A percentile compares a stretch with the other conserved stretches of the same genome.
Conservation (phyloP, 1,140 invertebrate genomes). For the Nomia melanderi region DNA sequence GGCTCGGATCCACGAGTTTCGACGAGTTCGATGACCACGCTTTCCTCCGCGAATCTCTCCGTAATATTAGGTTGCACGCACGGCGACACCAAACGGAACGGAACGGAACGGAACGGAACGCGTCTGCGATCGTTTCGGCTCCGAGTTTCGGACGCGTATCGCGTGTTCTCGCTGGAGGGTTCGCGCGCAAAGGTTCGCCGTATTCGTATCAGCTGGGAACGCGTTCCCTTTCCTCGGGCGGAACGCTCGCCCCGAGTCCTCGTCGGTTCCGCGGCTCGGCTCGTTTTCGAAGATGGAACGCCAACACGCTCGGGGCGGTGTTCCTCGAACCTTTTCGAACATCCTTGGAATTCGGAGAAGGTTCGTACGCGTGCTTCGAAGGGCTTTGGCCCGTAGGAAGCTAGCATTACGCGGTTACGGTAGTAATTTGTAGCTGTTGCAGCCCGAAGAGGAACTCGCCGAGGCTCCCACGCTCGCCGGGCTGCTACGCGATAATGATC, state of each 20-base stretch:
- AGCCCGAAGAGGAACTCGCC: constrained; percentile 37
- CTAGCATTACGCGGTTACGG: constrained; percentile 68
- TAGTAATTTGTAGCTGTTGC: constrained; percentile 65
- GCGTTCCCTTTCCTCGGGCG: too few relatives aligned
- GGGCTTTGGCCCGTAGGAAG: constrained; percentile 44
- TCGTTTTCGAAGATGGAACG: too few relatives aligned
- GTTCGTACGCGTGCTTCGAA: constrained; percentile 45
- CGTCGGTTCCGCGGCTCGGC: too few relatives aligned
- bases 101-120: neutral
- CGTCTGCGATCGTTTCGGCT: too few relatives aligned
- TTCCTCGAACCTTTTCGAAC: constrained; percentile 15
- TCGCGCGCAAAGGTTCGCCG: too few relatives aligned
- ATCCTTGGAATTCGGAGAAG: constrained; percentile 55
- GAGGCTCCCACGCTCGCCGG: constrained; percentile 65
- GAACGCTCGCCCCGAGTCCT: too few relatives aligned
- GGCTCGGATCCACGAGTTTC: constrained; percentile 15
- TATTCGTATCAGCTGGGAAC: too few relatives aligned
- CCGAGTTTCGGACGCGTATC: too few relatives aligned
- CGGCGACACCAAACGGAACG: too few relatives aligned
- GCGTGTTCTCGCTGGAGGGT: too few relatives aligned
- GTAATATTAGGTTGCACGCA: neutral
- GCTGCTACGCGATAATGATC: constrained; percentile 59
- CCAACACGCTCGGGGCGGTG: neutral
- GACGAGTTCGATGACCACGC: neutral
- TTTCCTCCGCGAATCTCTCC: neutral